A percentile compares a stretch with the other conserved stretches of the same genome.
phyloP scores from a whole-genome alignment of 2,113 vertebrate species.

The Platichthys flesus region DNA sequence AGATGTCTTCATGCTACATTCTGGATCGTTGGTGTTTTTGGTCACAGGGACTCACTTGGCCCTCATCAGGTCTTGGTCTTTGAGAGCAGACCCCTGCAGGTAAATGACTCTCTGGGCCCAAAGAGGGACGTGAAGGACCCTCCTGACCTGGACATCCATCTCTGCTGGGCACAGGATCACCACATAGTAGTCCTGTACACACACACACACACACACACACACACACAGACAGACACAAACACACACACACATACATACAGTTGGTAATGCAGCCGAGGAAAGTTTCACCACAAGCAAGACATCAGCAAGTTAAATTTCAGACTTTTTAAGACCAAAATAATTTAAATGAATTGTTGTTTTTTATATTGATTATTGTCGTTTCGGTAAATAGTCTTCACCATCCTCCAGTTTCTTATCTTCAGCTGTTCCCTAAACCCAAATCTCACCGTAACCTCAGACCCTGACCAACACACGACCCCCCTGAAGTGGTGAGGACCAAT shows the following conservation, averaged over 20 bases:
- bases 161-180: slow-evolving; percentile 88
- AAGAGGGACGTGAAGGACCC: slow-evolving; percentile 86
- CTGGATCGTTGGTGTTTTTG: neutral
- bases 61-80: slow-evolving; percentile 88
- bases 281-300: too few species aligned
- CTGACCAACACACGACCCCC: neutral
- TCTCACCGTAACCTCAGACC: neutral
- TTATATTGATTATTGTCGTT: too few species aligned
- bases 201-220: slow-evolving; percentile 15
- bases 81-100: slow-evolving; percentile 87
- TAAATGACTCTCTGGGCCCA: slow-evolving; percentile 90
- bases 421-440: neutral
- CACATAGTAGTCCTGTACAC: slow-evolving; percentile 86
- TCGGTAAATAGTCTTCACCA: too few species aligned
- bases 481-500: neutral
- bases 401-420: too few species aligned
- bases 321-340: too few species aligned
- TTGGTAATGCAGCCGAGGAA: too few species aligned
- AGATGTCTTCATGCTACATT: neutral
- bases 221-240: neutral
- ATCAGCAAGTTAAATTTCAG: too few species aligned
- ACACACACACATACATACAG: too few species aligned
- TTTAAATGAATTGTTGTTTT: too few species aligned
- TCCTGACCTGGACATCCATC: slow-evolving; percentile 86
- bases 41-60: slow-evolving; percentile 82